phyloP scores from a whole-genome alignment of 2,797 vertebrate genomes.

The Apodemus agrarius region DNA sequence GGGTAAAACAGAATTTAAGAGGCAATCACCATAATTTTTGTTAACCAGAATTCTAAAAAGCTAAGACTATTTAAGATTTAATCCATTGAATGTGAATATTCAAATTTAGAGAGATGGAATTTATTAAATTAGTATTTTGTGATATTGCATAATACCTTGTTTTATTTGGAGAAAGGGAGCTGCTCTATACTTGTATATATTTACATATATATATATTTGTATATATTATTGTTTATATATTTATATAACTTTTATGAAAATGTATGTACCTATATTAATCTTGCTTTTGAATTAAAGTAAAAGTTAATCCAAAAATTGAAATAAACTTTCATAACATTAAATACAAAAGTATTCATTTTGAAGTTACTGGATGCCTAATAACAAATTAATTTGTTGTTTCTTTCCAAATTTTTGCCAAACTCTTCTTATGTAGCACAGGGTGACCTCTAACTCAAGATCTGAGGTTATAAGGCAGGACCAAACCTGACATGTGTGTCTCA shows the following conservation, averaged over 20 bases:
- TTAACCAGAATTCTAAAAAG: conserved; percentile 45
- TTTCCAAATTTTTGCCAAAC: background rate
- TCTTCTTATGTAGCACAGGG: background rate
- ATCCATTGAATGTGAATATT: conserved; percentile 6
- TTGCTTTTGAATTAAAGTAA: conserved; percentile 27
- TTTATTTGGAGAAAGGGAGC: background rate
- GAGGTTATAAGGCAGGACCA: background rate
- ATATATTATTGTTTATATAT: no score
- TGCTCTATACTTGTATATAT: background rate
- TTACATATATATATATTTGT: no score
- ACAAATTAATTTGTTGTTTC: background rate
- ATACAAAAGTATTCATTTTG: background rate
- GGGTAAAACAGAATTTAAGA: conserved; percentile 22
- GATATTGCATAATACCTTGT: background rate
- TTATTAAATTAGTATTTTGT: conserved; percentile 43
- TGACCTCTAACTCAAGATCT: background rate
- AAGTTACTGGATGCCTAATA: background rate
- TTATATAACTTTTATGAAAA: background rate
- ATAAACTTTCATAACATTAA: background rate
- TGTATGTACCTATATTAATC: background rate
- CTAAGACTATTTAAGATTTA: conserved; percentile 32
- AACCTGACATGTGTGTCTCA: no score
- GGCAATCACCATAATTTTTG: conserved; percentile 7
- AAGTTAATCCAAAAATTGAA: conserved; percentile 11
- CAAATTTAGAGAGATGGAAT: conserved; percentile 31